These are phyloP conservation scores for Anoplophora glabripennis DNA, from an alignment of 1,140 invertebrate genomes.

Conservation along the genomic window DNA sequence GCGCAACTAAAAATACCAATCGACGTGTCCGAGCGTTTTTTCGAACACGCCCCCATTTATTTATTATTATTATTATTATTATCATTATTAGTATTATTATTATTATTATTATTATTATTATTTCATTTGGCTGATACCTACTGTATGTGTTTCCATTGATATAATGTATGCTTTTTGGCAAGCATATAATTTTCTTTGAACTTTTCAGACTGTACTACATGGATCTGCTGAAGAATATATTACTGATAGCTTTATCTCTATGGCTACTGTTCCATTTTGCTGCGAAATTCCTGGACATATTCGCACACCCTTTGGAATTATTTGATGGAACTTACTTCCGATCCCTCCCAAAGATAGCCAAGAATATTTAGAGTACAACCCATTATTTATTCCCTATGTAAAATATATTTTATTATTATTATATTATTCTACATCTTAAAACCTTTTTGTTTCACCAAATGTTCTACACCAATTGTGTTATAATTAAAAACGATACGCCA, in stretches of 20 bases:
- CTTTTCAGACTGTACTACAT: slow-evolving; percentile 56
- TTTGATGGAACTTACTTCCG: too few species aligned
- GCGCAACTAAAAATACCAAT: too few species aligned
- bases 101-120: neutral
- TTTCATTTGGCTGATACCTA: neutral
- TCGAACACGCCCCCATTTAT: too few species aligned
- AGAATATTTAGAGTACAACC: too few species aligned
- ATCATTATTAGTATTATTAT: neutral
- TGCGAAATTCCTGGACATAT: neutral
- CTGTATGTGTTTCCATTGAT: neutral
- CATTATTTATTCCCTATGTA: too few species aligned
- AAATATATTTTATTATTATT: too few species aligned
- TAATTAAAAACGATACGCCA: too few species aligned
- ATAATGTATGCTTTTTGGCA: neutral
- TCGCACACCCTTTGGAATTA: neutral
- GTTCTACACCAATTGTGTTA: too few species aligned
- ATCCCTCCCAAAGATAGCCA: too few species aligned
- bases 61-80: neutral
- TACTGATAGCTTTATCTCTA: slow-evolving; percentile 23
- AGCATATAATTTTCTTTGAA: slow-evolving; percentile 27
- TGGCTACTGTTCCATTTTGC: slow-evolving; percentile 24
- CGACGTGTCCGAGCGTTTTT: too few species aligned
- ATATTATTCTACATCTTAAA: too few species aligned
- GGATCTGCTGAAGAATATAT: slow-evolving; percentile 47
- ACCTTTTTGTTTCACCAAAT: too few species aligned